Base-by-base conservation (phyloP, 2,888 invertebrate species). In the Drosophila colorata region DNA sequence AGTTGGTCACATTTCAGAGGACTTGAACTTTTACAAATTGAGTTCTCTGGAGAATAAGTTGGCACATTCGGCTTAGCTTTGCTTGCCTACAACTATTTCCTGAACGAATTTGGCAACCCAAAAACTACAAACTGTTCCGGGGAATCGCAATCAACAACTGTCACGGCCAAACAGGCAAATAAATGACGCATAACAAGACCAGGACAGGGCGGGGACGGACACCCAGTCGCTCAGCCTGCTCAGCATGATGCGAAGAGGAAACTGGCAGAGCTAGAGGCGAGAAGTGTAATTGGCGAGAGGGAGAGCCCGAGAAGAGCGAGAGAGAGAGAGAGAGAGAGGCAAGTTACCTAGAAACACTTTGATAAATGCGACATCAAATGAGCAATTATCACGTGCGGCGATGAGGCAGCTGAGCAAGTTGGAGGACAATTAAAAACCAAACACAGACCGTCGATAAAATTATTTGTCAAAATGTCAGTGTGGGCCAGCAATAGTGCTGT, bases 381-480 rank as follows among this genome's bases (percentile, higher is more conserved):
- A 86, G 88, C 86, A 87, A 87, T 87, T 87, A 87, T 87, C 89
- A 87, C 86, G 88, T 89, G 88, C 89, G 72, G 68, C 77, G 72
- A 20, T 47, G 53, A 64, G 67, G 56, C 71, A 71, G 69, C 65
- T 74, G 60, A 75, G 63, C 35, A 58, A 53, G 69, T 68, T 53
- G 60, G 37, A 75, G 73, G 74, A 80, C 88, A 89, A 88, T 87
- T 89, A 87, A 88, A 89, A 86, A 80, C 74, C 87, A 88, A 85
- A 89, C 83, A 87, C 67, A 78, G 75, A 73, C 52, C 78, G 80
- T 83, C 90, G 90, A 90, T 83, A 87, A 88, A 90, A 87, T 79
- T 88, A 90, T 89, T 90, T 89, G 90, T 89, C 90, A 90, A 89
- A 85, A 73, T 80, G 90, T 82, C 90, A 86, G 69, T 41, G 37